phyloP scores from a whole-genome alignment of 2,797 vertebrate species.

The Amphiprion clarkii region DNA sequence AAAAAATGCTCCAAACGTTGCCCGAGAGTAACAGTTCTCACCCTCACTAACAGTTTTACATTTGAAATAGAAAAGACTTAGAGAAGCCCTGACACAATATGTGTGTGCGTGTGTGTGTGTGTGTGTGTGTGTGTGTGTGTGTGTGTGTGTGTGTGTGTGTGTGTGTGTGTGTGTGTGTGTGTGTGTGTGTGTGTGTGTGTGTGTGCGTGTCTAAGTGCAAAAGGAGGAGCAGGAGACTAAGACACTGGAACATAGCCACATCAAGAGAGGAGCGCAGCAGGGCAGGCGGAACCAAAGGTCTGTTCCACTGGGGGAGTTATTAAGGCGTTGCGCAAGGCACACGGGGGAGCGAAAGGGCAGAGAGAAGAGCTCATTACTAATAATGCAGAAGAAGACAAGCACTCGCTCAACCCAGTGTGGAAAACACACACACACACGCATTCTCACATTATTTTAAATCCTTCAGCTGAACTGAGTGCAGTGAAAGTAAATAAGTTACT shows the following conservation, averaged over 20 bases:
- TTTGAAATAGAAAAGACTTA: constrained; percentile 8
- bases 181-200: not conserved
- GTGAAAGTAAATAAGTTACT: constrained; percentile 14
- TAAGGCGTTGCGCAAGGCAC: constrained; percentile 48
- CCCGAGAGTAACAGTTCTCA: not conserved
- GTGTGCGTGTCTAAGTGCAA: not conserved
- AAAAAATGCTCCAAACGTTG: not conserved
- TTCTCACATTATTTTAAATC: constrained; percentile 31
- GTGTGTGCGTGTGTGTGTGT: not conserved
- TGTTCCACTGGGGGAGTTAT: constrained; percentile 62
- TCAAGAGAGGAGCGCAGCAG: constrained; percentile 50
- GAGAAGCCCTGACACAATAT: not conserved
- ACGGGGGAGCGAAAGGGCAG: constrained; percentile 54
- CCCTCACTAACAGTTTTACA: constrained; percentile 13
- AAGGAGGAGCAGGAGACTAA: constrained; percentile 6
- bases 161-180: not conserved
- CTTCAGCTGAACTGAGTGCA: not conserved
- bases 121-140: not conserved
- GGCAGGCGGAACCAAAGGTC: constrained; percentile 66
- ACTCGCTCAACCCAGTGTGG: constrained; percentile 20
- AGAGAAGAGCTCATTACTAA: constrained; percentile 66
- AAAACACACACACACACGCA: constrained; percentile 18
- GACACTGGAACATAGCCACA: constrained; percentile 47
- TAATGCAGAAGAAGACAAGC: constrained; percentile 53
- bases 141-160: not conserved